phyloP scores from a whole-genome alignment of 2,113 vertebrate genomes.

The Lampris incognitus region DNA sequence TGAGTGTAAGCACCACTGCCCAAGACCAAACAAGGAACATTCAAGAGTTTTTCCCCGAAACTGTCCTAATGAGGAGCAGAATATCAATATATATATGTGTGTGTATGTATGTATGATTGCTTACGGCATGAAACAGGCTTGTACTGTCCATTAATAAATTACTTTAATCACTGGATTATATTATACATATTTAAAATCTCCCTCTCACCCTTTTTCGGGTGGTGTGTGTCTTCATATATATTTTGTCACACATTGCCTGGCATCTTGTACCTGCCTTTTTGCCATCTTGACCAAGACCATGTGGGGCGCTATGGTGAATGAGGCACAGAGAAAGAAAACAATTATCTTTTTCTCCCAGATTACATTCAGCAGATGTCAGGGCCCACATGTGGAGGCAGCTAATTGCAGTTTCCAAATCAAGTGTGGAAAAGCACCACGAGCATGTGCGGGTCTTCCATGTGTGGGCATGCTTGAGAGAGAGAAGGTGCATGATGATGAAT shows the following conservation, averaged over 20 bases:
- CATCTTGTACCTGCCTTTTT: conserved; percentile 34
- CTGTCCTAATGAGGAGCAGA: too few species aligned
- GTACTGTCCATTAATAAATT: too few species aligned
- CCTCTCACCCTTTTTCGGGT: too few species aligned
- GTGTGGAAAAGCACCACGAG: conserved; percentile 54
- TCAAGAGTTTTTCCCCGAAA: too few species aligned
- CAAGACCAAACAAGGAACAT: too few species aligned
- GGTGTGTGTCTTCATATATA: too few species aligned
- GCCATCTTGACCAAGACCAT: conserved; percentile 27
- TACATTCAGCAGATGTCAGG: conserved; percentile 76
- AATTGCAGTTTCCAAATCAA: conserved; percentile 73
- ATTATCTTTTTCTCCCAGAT: conserved; percentile 74
- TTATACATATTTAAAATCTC: too few species aligned
- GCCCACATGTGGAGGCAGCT: conserved; percentile 70
- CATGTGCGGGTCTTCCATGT: conserved; percentile 40
- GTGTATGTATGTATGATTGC: too few species aligned
- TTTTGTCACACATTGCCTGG: conserved; percentile 10
- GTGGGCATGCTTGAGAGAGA: conserved; percentile 11
- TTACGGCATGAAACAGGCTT: too few species aligned
- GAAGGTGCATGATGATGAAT: conserved; percentile 26
- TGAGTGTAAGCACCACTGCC: too few species aligned
- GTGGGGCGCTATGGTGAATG: conserved; percentile 44
- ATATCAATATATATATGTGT: too few species aligned
- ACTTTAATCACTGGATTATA: too few species aligned
- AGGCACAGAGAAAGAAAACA: conserved; percentile 63